Percentiles rank a stretch among this genome's conserved stretches.
phyloP scores from a whole-genome alignment of 2,888 invertebrate species.

The Ophraella communa region DNA sequence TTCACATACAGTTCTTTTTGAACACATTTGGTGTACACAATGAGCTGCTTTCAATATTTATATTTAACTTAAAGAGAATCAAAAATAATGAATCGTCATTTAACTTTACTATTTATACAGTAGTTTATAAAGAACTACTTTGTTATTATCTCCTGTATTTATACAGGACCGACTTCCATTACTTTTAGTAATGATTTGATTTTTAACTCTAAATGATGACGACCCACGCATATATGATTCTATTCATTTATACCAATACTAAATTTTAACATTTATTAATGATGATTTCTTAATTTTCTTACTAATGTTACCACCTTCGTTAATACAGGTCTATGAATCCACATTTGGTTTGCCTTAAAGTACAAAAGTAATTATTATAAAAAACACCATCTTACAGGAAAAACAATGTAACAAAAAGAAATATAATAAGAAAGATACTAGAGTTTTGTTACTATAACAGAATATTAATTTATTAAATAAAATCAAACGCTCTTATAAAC shows the following conservation, averaged over 20 bases:
- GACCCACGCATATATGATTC: no score
- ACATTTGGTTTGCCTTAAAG: neutral
- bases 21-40: conserved; percentile 11
- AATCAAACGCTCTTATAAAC: no score
- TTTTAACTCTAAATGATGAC: no score
- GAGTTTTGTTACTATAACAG: no score
- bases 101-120: no score
- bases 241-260: neutral
- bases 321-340: neutral
- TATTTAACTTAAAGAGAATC: neutral
- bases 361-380: neutral
- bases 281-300: neutral
- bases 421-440: neutral
- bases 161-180: no score
- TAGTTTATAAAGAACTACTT: no score
- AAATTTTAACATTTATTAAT: neutral
- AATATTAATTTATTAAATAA: no score
- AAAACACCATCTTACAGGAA: neutral
- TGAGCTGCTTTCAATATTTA: neutral
- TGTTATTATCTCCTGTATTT: no score
- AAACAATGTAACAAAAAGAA: neutral
- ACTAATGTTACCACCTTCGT: neutral
- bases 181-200: no score
- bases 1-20: neutral
- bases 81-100: neutral